phyloP scores from a whole-genome alignment of 2,888 invertebrate species.

The Seira sanloemensis region DNA sequence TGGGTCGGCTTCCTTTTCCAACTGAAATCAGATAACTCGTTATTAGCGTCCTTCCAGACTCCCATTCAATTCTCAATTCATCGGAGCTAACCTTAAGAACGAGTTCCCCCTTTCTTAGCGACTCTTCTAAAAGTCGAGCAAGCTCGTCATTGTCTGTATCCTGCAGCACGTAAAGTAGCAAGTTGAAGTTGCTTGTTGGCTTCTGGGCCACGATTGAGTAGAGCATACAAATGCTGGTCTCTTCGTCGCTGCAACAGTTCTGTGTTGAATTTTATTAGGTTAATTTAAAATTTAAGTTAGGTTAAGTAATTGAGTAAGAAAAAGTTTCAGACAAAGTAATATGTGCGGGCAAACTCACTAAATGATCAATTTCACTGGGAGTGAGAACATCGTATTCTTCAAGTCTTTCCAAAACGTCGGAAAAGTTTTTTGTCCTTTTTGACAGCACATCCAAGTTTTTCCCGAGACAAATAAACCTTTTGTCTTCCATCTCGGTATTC shows the following conservation, averaged over 20 bases:
- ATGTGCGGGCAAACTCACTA: constrained; percentile 50
- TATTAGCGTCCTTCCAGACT: background rate
- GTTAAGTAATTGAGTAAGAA: background rate
- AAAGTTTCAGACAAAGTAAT: background rate
- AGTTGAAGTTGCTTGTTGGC: constrained; percentile 51
- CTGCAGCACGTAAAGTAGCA: constrained; percentile 53
- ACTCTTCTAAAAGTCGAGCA: constrained; percentile 50
- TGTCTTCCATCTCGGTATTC: too few relatives aligned
- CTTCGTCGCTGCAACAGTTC: constrained; percentile 54
- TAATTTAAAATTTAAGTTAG: too few relatives aligned
- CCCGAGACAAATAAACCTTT: too few relatives aligned
- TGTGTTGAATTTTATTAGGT: background rate
- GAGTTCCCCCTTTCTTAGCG: constrained; percentile 22
- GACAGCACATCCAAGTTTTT: constrained; percentile 40
- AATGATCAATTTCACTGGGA: constrained; percentile 36
- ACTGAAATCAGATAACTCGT: too few relatives aligned
- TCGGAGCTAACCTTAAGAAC: background rate
- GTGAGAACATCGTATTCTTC: constrained; percentile 51
- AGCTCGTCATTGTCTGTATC: constrained; percentile 61
- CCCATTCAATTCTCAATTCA: too few relatives aligned
- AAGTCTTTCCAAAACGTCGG: constrained; percentile 45
- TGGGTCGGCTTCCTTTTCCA: too few relatives aligned
- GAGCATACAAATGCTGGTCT: constrained; percentile 45
- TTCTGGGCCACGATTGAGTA: constrained; percentile 56
- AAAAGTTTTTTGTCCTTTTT: constrained; percentile 54